phyloP scores from a whole-genome alignment of 2,113 vertebrate genomes.

The Thamnophis sirtalis region DNA sequence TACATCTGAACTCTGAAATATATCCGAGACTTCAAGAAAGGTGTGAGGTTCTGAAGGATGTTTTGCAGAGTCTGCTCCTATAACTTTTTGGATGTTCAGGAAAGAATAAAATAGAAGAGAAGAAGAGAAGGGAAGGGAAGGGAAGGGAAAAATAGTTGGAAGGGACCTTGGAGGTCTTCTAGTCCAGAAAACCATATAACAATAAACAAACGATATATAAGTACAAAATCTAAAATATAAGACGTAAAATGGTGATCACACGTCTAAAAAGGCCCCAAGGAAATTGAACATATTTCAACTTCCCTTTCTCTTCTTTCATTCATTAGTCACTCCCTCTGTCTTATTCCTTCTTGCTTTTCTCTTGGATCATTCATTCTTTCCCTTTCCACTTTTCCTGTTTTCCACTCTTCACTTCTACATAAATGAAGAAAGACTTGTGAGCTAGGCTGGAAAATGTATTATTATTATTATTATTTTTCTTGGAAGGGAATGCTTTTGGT shows the following conservation, averaged over 20 bases:
- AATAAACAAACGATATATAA: neutral
- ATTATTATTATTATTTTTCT: neutral
- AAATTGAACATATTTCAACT: neutral
- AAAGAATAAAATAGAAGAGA: too few species aligned
- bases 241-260: neutral
- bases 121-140: too few species aligned
- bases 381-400: neutral
- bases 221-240: neutral
- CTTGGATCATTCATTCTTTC: neutral
- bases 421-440: neutral
- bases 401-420: neutral
- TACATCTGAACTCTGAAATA: constrained; percentile 44
- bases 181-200: neutral
- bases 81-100: constrained; percentile 27
- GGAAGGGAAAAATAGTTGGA: too few species aligned
- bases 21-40: constrained; percentile 39
- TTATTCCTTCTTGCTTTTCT: neutral
- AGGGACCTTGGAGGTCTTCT: too few species aligned
- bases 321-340: neutral
- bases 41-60: constrained; percentile 11
- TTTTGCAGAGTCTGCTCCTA: constrained; percentile 45
- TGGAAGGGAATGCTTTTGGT: neutral
- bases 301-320: neutral
- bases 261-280: neutral
- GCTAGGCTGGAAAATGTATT: neutral